phyloP scores from a whole-genome alignment of 1,140 invertebrate genomes.

The Coelopa frigida region DNA sequence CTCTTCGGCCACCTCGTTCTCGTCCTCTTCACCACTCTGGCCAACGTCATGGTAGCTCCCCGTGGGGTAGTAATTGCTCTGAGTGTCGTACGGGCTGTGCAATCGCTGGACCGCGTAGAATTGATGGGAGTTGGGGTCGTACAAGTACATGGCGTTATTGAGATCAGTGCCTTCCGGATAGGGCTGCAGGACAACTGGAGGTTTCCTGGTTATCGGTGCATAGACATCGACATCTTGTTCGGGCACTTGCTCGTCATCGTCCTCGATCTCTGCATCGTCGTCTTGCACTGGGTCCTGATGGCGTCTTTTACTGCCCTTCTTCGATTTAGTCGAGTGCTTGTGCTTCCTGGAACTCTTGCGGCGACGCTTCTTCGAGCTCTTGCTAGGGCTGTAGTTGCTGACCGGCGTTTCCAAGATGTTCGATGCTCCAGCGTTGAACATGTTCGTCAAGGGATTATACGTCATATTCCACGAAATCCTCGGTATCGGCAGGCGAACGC shows the following conservation, averaged over 20 bases:
- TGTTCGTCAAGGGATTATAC: slow-evolving; percentile 30
- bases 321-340: too few species aligned
- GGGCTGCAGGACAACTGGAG: not conserved
- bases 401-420: slow-evolving; percentile 33
- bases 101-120: slow-evolving; percentile 28
- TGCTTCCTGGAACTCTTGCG: too few species aligned
- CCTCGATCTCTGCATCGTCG: slow-evolving; percentile 9
- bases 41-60: not conserved
- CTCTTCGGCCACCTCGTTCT: not conserved
- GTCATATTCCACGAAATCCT: slow-evolving; percentile 27
- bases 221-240: too few species aligned
- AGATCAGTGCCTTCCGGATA: not conserved
- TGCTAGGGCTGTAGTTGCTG: too few species aligned
- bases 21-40: not conserved
- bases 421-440: slow-evolving; percentile 29
- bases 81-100: not conserved
- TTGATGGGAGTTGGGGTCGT: slow-evolving; percentile 18
- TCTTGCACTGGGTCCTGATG: slow-evolving; percentile 8
- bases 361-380: too few species aligned
- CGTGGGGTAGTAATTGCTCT: not conserved
- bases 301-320: slow-evolving; percentile 18
- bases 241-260: slow-evolving; percentile 5
- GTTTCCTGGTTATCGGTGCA: too few species aligned
- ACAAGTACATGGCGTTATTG: slow-evolving; percentile 20
- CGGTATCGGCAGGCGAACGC: slow-evolving; percentile 26